Evolutionary conservation across 2,888 invertebrate genomes (phyloP), one percentile per base, ranked within the genome.

Genomic region (Eilema griseolum): DNA sequence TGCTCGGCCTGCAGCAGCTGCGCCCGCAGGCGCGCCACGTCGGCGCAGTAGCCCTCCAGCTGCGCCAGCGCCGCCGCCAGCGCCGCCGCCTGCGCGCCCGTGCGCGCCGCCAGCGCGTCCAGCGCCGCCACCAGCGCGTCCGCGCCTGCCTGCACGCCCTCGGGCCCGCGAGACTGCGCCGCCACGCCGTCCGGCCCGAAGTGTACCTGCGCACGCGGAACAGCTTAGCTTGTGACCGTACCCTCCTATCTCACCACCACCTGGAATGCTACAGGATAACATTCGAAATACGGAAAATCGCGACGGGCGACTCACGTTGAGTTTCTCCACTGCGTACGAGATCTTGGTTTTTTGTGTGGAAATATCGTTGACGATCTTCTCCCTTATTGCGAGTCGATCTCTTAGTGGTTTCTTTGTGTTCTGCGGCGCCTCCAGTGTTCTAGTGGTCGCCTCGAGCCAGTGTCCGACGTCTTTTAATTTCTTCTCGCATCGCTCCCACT

Each of bases 401-500:
- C 98, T 96, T 74, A 99, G 94, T 0, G 98, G 98, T 89, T 98
- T 98, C 94, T 98, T 98, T 86, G 97, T 97, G 83, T 97, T 97
- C 82, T 98, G 98, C 23, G 97, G 96, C 52, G 98, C 97, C 71
- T 98, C 98, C 63, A 98, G 90, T 66, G 96, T 96, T 79, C 97
- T 96, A 79, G 96, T 96, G 12, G 98, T 97, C 86, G 98, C 98
- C 75, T 99, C 98, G 82, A 99, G 96, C 98, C 99, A 99, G 79
- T 96, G 96, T 74, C 97, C 97, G 62, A 98, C 98, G 83, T 99
- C 99, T 90, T 98, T 98, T 90, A 99, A 96, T 92, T 99, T 99
- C 90, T 97, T 97, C 92, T 99, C 99, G 93, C 98, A 99, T 91
- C 99, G 98, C 89, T 99, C 98, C 98, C 99, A 99, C 95, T 99